Percentiles rank a stretch among this genome's conserved stretches.
phyloP scores from a whole-genome alignment of 2,113 vertebrate genomes.

The Tenebrosternarchus preto region DNA sequence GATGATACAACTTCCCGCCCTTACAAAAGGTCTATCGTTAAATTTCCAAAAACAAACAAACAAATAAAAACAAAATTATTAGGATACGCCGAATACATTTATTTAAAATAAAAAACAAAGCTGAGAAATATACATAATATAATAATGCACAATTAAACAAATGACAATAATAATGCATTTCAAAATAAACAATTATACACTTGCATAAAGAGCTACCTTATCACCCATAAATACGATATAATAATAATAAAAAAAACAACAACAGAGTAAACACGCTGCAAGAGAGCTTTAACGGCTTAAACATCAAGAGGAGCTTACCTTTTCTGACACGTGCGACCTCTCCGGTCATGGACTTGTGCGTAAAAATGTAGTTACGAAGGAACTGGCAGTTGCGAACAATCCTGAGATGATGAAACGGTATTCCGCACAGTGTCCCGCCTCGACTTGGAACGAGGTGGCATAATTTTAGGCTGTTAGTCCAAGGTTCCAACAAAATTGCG shows the following conservation, averaged over 20 bases:
- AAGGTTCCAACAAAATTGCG: slow-evolving; percentile 33
- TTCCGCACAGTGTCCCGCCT: slow-evolving; percentile 33
- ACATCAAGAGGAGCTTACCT: too few relatives aligned
- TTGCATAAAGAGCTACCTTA: too few relatives aligned
- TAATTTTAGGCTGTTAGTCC: slow-evolving; percentile 48
- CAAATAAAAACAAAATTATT: too few relatives aligned
- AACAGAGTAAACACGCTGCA: too few relatives aligned
- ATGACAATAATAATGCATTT: too few relatives aligned
- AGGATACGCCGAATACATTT: neutral
- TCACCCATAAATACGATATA: too few relatives aligned
- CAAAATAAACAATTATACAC: too few relatives aligned
- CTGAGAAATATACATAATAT: too few relatives aligned
- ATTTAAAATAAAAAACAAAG: neutral
- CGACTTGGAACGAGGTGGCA: slow-evolving; percentile 50
- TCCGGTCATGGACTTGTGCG: slow-evolving; percentile 64
- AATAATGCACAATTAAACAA: too few relatives aligned
- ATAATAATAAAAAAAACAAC: too few relatives aligned
- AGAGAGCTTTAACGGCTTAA: too few relatives aligned
- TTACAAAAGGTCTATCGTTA: neutral
- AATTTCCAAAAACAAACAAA: neutral
- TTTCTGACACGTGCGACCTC: slow-evolving; percentile 37
- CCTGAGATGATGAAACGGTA: slow-evolving; percentile 37
- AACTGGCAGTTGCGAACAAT: slow-evolving; percentile 42
- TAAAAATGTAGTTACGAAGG: slow-evolving; percentile 15
- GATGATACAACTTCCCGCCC: neutral